Evolutionary conservation across 2,797 vertebrate species (phyloP).

Genomic region (Saxicola maurus): DNA sequence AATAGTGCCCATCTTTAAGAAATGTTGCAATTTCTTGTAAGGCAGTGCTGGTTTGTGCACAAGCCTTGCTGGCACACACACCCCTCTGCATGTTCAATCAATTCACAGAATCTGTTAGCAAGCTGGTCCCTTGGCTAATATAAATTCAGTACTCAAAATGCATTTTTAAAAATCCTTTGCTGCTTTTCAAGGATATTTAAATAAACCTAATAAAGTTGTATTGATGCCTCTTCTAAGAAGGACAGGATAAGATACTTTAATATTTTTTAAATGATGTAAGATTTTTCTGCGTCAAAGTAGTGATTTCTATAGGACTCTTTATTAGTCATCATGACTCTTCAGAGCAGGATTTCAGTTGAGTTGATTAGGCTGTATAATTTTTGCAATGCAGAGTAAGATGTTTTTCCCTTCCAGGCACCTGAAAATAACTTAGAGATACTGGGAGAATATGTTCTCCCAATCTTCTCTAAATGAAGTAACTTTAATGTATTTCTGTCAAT

Average conservation of each 20-base stretch:
- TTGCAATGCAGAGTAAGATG: neutral
- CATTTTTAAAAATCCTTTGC: neutral
- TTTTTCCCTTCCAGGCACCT: neutral
- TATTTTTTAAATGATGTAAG: neutral
- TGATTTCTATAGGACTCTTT: neutral
- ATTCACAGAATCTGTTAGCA: neutral
- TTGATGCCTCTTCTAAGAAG: neutral
- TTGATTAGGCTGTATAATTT: neutral
- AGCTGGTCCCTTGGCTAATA: neutral
- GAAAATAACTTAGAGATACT: neutral
- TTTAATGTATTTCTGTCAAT: neutral
- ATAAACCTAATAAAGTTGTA: neutral
- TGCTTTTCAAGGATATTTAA: neutral
- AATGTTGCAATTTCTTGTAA: neutral
- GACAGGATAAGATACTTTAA: neutral
- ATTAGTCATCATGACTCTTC: neutral
- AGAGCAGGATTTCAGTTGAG: neutral
- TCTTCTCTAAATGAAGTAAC: neutral
- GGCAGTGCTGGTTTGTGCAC: neutral
- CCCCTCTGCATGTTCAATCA: accelerated
- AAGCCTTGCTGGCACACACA: neutral
- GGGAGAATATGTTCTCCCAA: neutral
- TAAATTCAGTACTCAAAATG: neutral
- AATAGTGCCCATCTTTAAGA: neutral
- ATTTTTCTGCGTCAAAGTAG: neutral